phyloP scores from a whole-genome alignment of 2,113 vertebrate species.

The Globicephala melas region DNA sequence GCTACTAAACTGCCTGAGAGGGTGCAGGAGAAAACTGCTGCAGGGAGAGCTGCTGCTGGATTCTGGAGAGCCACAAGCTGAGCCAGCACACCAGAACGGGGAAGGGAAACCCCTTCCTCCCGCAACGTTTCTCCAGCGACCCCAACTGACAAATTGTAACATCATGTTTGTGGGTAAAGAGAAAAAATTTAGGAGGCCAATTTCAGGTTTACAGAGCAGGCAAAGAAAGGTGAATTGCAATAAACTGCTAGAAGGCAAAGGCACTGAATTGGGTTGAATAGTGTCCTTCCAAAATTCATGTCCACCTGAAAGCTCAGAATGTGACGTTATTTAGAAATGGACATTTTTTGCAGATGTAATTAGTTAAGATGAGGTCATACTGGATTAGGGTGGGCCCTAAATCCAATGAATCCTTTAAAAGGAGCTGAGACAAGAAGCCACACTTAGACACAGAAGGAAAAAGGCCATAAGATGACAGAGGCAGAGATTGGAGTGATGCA shows the following conservation, averaged over 20 bases:
- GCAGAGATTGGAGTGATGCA: neutral
- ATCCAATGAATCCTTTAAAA: neutral
- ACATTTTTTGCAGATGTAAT: neutral
- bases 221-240: neutral
- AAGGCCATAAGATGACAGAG: neutral
- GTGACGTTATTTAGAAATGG: neutral
- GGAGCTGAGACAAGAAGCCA: neutral
- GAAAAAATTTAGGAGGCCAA: neutral
- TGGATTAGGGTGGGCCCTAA: neutral
- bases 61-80: neutral
- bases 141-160: neutral
- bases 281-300: neutral
- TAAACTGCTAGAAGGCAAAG: neutral
- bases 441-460: neutral
- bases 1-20: neutral
- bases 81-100: neutral
- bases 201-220: neutral
- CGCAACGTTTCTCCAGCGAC: neutral
- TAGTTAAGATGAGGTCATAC: neutral
- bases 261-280: neutral
- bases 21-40: neutral
- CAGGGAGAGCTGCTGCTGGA: neutral
- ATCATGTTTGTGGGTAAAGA: neutral
- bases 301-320: neutral
- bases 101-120: neutral